phyloP scores from a whole-genome alignment of 2,113 vertebrate species.

The Sisor rabdophorus region DNA sequence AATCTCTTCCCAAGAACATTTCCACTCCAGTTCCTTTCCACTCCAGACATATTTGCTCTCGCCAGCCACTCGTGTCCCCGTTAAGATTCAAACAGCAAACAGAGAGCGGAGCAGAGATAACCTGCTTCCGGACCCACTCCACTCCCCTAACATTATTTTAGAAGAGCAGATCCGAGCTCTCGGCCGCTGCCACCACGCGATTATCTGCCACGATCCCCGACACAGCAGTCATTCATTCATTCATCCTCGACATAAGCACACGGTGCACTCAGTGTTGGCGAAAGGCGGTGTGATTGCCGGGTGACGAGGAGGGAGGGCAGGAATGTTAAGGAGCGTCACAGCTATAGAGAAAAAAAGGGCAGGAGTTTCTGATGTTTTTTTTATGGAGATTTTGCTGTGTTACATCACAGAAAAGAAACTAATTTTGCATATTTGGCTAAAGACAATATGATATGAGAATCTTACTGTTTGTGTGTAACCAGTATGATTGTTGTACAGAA shows the following conservation, averaged over 20 bases:
- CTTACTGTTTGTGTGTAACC: too few relatives aligned
- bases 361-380: not conserved
- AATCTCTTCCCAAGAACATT: slow-evolving; percentile 69
- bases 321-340: not conserved
- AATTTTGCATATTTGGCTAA: too few relatives aligned
- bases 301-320: slow-evolving; percentile 53
- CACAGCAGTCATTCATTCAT: slow-evolving; percentile 69
- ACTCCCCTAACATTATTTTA: slow-evolving; percentile 72
- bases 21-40: slow-evolving; percentile 67
- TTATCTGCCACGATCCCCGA: slow-evolving; percentile 72
- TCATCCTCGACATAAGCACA: slow-evolving; percentile 35
- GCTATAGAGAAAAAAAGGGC: not conserved
- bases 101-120: slow-evolving; percentile 68
- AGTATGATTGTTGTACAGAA: too few relatives aligned
- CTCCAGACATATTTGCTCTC: slow-evolving; percentile 71
- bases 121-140: slow-evolving; percentile 67
- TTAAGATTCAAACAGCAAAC: slow-evolving; percentile 78
- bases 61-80: slow-evolving; percentile 65
- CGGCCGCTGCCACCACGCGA: slow-evolving; percentile 58
- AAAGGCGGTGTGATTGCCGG: slow-evolving; percentile 62
- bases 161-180: slow-evolving; percentile 69
- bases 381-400: not conserved
- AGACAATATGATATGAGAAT: too few relatives aligned
- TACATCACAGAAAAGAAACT: not conserved
- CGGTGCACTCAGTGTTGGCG: slow-evolving; percentile 23